phyloP scores from a whole-genome alignment of 2,113 vertebrate genomes.

The Aldabrachelys gigantea region DNA sequence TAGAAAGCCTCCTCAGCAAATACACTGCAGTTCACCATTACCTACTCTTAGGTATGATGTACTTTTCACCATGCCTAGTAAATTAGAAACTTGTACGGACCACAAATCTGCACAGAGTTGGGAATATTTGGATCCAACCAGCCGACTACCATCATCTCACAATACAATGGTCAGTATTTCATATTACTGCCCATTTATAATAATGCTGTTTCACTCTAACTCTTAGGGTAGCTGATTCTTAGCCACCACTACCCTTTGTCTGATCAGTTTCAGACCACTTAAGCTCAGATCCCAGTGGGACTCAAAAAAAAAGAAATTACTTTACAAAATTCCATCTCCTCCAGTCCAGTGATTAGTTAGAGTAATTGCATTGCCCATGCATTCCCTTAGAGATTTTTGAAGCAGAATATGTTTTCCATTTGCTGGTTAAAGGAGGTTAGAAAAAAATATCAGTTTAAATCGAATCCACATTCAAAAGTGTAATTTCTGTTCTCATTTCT shows the following conservation, averaged over 20 bases:
- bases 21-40: neutral
- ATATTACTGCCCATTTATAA: neutral
- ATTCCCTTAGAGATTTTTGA: conserved; percentile 5
- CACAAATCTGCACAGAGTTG: no score
- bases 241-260: neutral
- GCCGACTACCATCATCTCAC: no score
- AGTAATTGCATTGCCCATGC: neutral
- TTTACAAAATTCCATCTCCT: neutral
- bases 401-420: conserved; percentile 2
- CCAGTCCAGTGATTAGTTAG: neutral
- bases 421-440: conserved; percentile 1
- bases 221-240: neutral
- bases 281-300: neutral
- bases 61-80: neutral
- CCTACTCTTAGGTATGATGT: neutral
- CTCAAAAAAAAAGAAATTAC: neutral
- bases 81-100: neutral
- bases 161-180: neutral
- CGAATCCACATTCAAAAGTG: conserved; percentile 31
- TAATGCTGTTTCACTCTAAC: neutral
- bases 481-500: neutral
- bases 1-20: neutral
- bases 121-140: no score
- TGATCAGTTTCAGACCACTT: neutral
- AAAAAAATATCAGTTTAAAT: conserved; percentile 5